Base-by-base conservation (phyloP, 1,140 invertebrate species). In the Hypothenemus hampei region DNA sequence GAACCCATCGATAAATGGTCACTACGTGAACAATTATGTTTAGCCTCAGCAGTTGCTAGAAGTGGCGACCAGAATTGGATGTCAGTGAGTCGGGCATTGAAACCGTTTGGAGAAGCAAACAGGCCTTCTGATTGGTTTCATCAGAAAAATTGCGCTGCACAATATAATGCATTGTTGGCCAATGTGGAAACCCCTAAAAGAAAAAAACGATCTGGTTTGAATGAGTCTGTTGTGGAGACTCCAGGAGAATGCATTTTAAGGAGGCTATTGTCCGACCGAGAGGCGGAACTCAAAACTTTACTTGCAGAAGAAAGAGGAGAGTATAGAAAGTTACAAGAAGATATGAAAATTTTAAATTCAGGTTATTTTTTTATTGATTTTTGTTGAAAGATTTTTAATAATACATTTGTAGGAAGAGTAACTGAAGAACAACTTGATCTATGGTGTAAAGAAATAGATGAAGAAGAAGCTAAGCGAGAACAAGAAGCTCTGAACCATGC, bases 61-160 rank as follows among this genome's bases (percentile, higher is more conserved):
- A 91, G 86, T 72, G 91, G 91, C 0, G 92, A 96, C 71, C 91
- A 94, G 72, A 96, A 95, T 70, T 96, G 92, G 91, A 91, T 91
- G 68, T 88, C 87, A 1, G 91, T 97, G 0, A 91, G 90, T 24
- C 75, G 91, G 56, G 84, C 76, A 51, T 77, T 81, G 61, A 90
- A 82, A 74, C 81, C 74, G 52, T 84, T 81, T 63, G 80, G 81
- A 1, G 89, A 93, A 63, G 78, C 81, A 45, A 83, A 84, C 50
- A 72, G 89, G 51, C 89, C 91, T 1, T 63, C 76, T 0, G 92
- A 96, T 69, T 96, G 91, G 88, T 95, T 92, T 70, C 91, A 89
- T 0, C 88, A 90, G 66, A 94, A 92, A 72, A 85, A 90, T 61
- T 96, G 93, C 78, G 91, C 90, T 1, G 79, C 87, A 0, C 93